Base-by-base conservation (phyloP, 2,797 vertebrate genomes). In the Arvicola amphibius region DNA sequence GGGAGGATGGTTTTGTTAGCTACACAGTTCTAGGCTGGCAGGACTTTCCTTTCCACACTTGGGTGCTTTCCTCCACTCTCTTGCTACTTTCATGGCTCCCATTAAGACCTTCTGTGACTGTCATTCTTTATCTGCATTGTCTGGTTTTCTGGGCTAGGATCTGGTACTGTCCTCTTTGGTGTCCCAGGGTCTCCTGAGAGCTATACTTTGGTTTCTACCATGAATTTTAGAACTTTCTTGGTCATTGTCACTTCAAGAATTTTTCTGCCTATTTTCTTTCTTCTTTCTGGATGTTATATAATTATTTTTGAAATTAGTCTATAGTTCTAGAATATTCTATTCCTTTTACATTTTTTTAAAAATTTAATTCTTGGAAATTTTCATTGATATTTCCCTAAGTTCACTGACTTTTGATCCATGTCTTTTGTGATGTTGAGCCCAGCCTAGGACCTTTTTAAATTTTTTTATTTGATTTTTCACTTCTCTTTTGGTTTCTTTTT, bases 231-330 rank as follows among this genome's bases (percentile, higher is more conserved):
- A 48, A 93, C 6, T 10, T 89, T 91, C 29, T 71, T 80, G 46
- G 25, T 11, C 2, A 21, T 71, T 65, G 51, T 71, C 51, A n/a
- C 43, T 71, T 81, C 19, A 77, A 79, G 19, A 48, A 46, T 76
- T 91, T 86, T 91, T 80, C 86, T 89, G 46, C 29, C 84, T n/a
- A 7, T 88, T 63, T 29, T 46, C 48, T 94, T 74, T 81, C 21
- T 51, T 53, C 16, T 37, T 89, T 63, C 21, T 80, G 27, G 23
- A 51, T 86, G 63, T 85, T 65, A 51, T 59, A 59, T 59, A 23
- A 2, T 53, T 53, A 10, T 16, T 61, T 29, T 63, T 43, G 29
- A 74, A 91, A 86, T 46, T 76, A 46, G 23, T 51, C 5, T 2
- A n/a, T 3, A 37, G 69, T 59, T 93, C 67, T 91, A 32, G 61